Evolutionary conservation across 37 sponge, comb jelly and placozoan genomes (phyloP), one percentile per base, ranked within the genome.

Genomic region (Aplysina aerophoba): DNA sequence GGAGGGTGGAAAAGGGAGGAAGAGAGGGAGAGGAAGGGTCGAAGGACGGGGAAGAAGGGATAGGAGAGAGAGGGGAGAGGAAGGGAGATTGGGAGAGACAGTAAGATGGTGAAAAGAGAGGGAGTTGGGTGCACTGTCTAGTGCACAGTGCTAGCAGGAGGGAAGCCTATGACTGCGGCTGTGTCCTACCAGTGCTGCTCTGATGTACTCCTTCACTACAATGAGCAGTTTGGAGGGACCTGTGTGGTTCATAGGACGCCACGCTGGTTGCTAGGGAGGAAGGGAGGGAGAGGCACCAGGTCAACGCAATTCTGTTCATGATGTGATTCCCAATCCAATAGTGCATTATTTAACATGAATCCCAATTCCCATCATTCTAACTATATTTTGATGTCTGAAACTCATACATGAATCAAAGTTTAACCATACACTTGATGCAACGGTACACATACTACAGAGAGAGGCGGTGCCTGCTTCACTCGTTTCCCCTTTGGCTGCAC

Each of bases 211-310:
- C 56, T 20, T 83, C 25, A 97, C 77, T 16, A 33, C 27, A 30
- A 97, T 22, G 19, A 21, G 20, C 13, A 96, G 82, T 53, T 67
- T 80, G 3, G 92, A 86, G 60, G 24, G 78, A 0, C 97, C 94
- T 56, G 36, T 87, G 67, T 72, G 69, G 11, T 74, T 60, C 4
- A 83, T 79, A 22, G 91, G 93, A 27, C 89, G 79, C 97, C 97
- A 97, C 0, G 96, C 85, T 22, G 97, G 95, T 85, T 80, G 83
- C 94, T 97, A 77, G 15, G 58, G 20, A 24, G 36, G 28, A 15
- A 31, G 50, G 16, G 39, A 28, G n/a, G 81, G 17, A 54, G 6
- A 56, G 50, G 50, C 50, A n/a, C n/a, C n/a, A n/a, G n/a, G n/a
- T n/a, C n/a, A n/a, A n/a, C n/a, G n/a, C n/a, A n/a, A n/a, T n/a